Percentiles rank a stretch among this genome's conserved stretches.
Conservation (phyloP, 2,113 vertebrate species). For the Seriola aureovittata region DNA sequence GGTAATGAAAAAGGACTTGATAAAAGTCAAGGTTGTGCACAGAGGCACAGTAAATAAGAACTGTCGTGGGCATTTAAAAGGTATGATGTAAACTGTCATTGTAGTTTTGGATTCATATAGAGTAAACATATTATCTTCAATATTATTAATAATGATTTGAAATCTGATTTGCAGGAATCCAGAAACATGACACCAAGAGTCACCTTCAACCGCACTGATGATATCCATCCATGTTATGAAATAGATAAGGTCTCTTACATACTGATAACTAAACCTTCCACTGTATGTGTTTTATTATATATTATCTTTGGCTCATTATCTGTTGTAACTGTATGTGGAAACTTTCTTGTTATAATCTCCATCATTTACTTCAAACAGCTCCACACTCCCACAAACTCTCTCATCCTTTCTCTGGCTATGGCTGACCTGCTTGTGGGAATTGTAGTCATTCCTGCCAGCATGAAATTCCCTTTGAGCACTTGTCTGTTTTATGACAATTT, state of each 20-base stretch:
- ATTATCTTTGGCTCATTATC: conserved; percentile 6
- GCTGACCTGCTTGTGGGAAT: conserved; percentile 36
- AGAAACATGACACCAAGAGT: too few species aligned
- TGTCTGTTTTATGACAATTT: conserved; percentile 30
- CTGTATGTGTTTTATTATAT: conserved; percentile 24
- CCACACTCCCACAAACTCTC: conserved; percentile 26
- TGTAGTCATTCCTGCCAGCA: conserved; percentile 38
- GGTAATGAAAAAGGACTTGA: too few species aligned
- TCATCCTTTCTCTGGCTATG: conserved; percentile 41
- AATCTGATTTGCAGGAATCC: not conserved
- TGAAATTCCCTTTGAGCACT: conserved; percentile 7
- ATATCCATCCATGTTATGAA: conserved; percentile 19
- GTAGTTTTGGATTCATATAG: too few species aligned
- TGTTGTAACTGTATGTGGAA: conserved; percentile 30
- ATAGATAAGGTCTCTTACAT: not conserved
- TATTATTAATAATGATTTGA: not conserved
- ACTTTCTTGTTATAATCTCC: conserved; percentile 42
- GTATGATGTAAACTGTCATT: too few species aligned
- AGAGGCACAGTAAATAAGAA: too few species aligned
- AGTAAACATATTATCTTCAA: too few species aligned
- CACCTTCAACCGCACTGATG: not conserved
- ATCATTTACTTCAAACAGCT: conserved; percentile 42
- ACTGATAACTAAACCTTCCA: conserved; percentile 1
- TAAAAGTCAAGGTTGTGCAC: too few species aligned
- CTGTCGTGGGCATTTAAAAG: too few species aligned